Conservation (phyloP, 2,113 vertebrate species). For the Seriola rivoliana region DNA sequence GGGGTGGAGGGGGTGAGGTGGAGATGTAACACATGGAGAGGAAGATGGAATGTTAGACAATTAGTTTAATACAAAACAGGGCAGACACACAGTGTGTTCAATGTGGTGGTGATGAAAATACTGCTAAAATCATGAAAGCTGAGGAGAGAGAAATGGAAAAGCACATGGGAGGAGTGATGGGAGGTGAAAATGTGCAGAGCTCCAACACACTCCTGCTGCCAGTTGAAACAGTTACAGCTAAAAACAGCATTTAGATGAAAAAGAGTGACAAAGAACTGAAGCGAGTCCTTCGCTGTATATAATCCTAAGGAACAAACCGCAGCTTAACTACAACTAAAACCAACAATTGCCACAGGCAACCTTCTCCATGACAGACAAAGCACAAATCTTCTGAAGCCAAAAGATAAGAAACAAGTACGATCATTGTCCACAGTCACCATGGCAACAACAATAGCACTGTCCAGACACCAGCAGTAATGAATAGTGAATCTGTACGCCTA, state of each 20-base stretch:
- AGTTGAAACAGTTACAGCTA: background rate
- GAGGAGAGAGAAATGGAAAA: slow-evolving; percentile 11
- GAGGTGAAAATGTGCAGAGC: slow-evolving; percentile 19
- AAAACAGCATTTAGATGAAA: slow-evolving; percentile 18
- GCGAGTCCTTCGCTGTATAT: background rate
- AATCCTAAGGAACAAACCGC: slow-evolving; percentile 1
- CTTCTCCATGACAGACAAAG: background rate
- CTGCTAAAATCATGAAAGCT: background rate
- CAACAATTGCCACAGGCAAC: background rate
- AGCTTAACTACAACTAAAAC: background rate
- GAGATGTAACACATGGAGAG: slow-evolving; percentile 55
- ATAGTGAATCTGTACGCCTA: background rate
- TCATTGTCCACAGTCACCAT: slow-evolving; percentile 34
- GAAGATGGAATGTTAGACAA: slow-evolving; percentile 47
- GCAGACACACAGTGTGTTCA: background rate
- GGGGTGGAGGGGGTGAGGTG: slow-evolving; percentile 18
- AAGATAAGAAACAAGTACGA: slow-evolving; percentile 20
- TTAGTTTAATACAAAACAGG: slow-evolving; percentile 29
- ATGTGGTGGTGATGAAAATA: background rate
- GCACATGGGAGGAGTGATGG: background rate
- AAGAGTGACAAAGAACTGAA: slow-evolving; percentile 14
- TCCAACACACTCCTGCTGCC: slow-evolving; percentile 42
- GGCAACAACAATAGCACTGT: slow-evolving; percentile 45
- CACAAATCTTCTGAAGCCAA: slow-evolving; percentile 10
- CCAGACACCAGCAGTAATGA: slow-evolving; percentile 20